These are phyloP conservation scores for Anoplolepis gracilipes DNA, from an alignment of 1,140 invertebrate genomes.

Conservation along the genomic window DNA sequence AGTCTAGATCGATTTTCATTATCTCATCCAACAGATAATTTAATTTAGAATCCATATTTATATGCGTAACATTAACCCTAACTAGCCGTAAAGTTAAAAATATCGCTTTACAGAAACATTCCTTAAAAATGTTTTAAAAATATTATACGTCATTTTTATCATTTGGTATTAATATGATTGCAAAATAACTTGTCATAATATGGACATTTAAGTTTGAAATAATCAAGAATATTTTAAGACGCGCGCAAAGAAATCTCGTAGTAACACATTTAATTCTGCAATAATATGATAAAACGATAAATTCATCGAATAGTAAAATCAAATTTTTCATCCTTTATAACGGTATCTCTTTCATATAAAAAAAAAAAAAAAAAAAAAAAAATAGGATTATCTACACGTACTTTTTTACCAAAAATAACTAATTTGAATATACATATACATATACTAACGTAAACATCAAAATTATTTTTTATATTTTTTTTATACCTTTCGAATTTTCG, in stretches of 20 bases:
- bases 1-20: constrained; percentile 2
- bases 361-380: too few relatives aligned
- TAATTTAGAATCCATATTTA: constrained; percentile 29
- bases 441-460: background rate
- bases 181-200: constrained; percentile 30
- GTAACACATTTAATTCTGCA: background rate
- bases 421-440: background rate
- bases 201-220: constrained; percentile 35
- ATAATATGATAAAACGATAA: background rate
- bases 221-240: constrained; percentile 24
- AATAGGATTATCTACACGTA: background rate
- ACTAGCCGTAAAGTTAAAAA: background rate
- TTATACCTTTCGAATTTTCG: background rate
- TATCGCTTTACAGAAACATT: background rate
- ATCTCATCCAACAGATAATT: background rate
- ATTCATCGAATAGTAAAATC: background rate
- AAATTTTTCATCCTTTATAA: background rate
- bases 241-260: background rate
- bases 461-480: background rate
- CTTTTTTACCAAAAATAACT: constrained; percentile 12
- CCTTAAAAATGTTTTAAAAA: constrained; percentile 2
- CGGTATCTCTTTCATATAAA: background rate
- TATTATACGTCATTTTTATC: background rate
- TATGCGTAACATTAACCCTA: background rate
- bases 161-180: constrained; percentile 21